Base-by-base conservation (phyloP, 2,113 vertebrate species). In the Brachyhypopomus gauderio region DNA sequence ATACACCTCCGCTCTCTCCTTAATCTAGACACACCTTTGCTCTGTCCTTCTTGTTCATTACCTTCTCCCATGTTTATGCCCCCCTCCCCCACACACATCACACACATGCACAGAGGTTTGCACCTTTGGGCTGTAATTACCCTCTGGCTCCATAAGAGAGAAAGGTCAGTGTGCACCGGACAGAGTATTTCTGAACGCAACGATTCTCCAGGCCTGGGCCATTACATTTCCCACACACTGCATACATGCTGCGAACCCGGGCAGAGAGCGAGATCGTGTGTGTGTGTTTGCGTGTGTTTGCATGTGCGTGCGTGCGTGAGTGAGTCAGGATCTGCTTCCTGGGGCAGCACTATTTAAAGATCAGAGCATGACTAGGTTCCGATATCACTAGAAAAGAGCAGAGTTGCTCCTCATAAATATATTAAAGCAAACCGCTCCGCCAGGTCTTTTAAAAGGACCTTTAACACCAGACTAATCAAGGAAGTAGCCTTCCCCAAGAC, bases 101-200 rank as follows among this genome's bases (percentile, higher is more conserved):
- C 66, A n/a, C 36, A 41, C 20, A 6, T 34, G n/a, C 20, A 41
- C 38, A 20, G 19, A 22, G 66, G n/a, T 38, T 70, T 70, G n/a
- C 66, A 70, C 66, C 36, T 70, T 38, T n/a, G 66, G 34, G 66
- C 66, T 70, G 34, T 70, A 70, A 70, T 70, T 70, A 70, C 66
- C 34, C 36, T 1, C 36, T 70, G 34, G 36, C 66, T 70, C 34
- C 20, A 38, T 30, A 30, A 30, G 30, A 34, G 41, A 41, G 20
- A 70, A 70, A 41, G 66, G 17, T 41, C 34, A 41, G 4, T 67
- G 36, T 70, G 36, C n/a, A 20, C n/a, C 41, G 66, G 66, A n/a
- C 19, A 41, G 34, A 12, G 66, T n/a, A 41, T 8, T 41, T 70
- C 38, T 41, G 66, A 70, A 70, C 11, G 66, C 66, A 22, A 34